A percentile compares a stretch with the other conserved stretches of the same genome.
phyloP scores from a whole-genome alignment of 2,797 vertebrate species.

The Acanthurus lineatus region DNA sequence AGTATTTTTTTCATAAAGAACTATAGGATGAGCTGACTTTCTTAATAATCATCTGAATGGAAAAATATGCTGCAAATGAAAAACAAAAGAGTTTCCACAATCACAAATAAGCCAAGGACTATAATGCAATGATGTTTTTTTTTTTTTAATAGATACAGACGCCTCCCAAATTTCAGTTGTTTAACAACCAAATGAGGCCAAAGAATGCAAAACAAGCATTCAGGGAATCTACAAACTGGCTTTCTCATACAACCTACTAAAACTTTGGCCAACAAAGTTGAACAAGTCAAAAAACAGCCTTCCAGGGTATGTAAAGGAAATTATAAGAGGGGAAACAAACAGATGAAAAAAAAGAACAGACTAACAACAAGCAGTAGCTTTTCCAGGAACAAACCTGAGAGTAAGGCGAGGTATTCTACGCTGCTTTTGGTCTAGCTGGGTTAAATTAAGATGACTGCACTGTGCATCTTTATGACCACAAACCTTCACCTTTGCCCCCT shows the following conservation, averaged over 20 bases:
- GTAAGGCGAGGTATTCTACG: neutral
- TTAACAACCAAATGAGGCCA: neutral
- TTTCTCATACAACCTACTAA: neutral
- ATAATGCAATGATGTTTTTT: neutral
- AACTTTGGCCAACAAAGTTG: neutral
- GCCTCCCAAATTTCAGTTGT: neutral
- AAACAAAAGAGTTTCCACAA: neutral
- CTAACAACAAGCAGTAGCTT: neutral
- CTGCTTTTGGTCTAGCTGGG: neutral
- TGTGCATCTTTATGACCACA: constrained; percentile 32
- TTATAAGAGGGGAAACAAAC: neutral
- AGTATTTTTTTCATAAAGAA: neutral
- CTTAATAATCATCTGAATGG: neutral
- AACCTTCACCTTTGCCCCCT: neutral
- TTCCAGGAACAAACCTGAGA: neutral
- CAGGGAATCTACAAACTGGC: neutral
- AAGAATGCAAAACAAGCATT: neutral
- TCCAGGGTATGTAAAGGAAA: constrained; percentile 6
- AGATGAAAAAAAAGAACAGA: neutral
- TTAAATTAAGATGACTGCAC: neutral
- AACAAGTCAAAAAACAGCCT: neutral
- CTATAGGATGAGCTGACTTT: neutral
- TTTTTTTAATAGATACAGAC: neutral
- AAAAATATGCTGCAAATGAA: neutral
- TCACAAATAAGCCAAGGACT: neutral